Base-by-base conservation (phyloP, 37 sponge, comb jelly and placozoan genomes). In the Oscarella lobularis region DNA sequence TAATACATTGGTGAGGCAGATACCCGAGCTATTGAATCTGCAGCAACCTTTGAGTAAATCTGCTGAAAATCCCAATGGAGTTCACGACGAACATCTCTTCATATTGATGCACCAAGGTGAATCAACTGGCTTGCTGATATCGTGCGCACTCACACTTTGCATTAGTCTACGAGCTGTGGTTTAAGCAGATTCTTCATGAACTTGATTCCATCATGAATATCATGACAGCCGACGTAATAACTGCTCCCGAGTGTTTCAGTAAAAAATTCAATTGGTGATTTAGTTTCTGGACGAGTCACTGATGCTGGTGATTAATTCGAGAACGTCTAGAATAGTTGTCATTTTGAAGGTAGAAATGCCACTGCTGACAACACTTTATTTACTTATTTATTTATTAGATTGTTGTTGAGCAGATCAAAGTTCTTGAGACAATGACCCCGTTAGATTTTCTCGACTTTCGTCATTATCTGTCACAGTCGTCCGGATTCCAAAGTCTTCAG, bases 71-170 rank as follows among this genome's bases (percentile, higher is more conserved):
- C 76, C 72, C 2, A 37, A 73, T 31, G 33, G 37, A 3, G 67
- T 76, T 33, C 86, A 85, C 37, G 86, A 85, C 72, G 86, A 85
- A 66, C 82, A 77, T 66, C 54, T 85, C 20, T 85, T 85, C 41
- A 85, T 85, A 33, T 74, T 85, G 40, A 60, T 85, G n/a, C 86
- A 85, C 78, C 86, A 85, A 83, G 86, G 82, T 77, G 1, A 32
- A 1, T 29, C 71, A 5, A 5, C 30, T 78, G 35, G 14, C 5
- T 5, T 69, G 27, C 27, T 6, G 4, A 55, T 72, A 4, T 75
- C 30, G 29, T 27, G 33, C 31, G 14, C n/a, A 4, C 65, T 69
- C 38, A 20, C 32, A 2, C 2, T 33, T 72, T 33, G 0, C 40
- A 0, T 73, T 74, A 79, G 81, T 77, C 31, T 77, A 77, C 71